Base-by-base conservation (phyloP, 2,797 vertebrate genomes). In the Acridotheres tristis region DNA sequence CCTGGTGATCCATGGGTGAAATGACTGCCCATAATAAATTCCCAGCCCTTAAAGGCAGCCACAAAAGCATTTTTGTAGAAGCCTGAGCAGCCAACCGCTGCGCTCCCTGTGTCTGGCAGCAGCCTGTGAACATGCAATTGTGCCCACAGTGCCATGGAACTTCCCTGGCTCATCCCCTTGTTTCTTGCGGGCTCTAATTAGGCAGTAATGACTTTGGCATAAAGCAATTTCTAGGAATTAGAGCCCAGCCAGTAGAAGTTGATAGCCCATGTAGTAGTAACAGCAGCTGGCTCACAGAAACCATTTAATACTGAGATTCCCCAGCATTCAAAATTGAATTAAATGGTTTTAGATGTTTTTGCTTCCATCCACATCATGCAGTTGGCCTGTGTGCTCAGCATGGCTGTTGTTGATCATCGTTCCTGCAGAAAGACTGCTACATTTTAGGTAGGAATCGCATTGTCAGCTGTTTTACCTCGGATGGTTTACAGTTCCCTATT, bases 61-160 rank as follows among this genome's bases (percentile, higher is more conserved):
- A 97, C 89, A 96, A 97, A 98, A 97, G 87, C 92, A 82, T 89
- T 95, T 98, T 96, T 97, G 96, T 97, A 89, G 89, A 75, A 97
- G 96, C 88, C 96, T 96, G 94, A 68, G 94, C 97, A 96, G 78
- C 88, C 66, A 96, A 58, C 90, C 22, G 17, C 88, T 92, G 77
- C 54, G 5, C 14, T 86, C 67, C 85, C 85, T 48, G 77, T 82
- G 85, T 95, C 95, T 97, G 91, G 92, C 89, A 94, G 36, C 67
- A 63, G 74, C n/a, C 55, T 66, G 47, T 29, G 42, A 85, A 54
- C 45, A 82, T 6, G 23, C 77, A 15, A 82, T 22, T 86, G 88
- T 89, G 65, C 74, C 17, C 47, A 22, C 76, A 89, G 7, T 51
- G 25, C 84, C 90, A 59, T 14, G 47, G 65, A 92, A 81, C 71